These are phyloP conservation scores for Propithecus perrieri DNA, from an alignment of 2,797 vertebrate species.

Conservation along the genomic window DNA sequence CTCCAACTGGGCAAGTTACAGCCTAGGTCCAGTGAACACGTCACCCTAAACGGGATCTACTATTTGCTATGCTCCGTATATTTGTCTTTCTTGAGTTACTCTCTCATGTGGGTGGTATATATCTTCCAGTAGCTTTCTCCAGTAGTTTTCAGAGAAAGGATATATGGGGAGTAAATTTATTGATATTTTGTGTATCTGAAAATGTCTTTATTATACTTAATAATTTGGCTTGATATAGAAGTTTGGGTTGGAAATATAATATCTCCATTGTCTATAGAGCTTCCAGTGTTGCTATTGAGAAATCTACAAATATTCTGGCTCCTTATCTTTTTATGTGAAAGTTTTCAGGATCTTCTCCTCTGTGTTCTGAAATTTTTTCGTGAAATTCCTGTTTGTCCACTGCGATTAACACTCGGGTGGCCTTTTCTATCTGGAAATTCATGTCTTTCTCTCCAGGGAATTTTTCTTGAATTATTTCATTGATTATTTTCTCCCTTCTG, in stretches of 20 bases:
- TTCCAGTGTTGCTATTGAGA: neutral
- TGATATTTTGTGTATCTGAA: conserved; percentile 11
- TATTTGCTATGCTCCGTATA: neutral
- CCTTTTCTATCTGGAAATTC: neutral
- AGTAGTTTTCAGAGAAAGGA: neutral
- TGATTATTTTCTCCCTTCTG: neutral
- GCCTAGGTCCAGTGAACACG: neutral
- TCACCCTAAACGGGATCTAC: neutral
- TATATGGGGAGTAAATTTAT: neutral
- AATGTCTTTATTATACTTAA: neutral
- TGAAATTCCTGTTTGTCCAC: neutral
- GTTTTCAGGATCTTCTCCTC: neutral
- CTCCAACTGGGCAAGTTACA: neutral
- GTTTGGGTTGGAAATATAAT: neutral
- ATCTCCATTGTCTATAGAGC: neutral
- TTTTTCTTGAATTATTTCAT: neutral
- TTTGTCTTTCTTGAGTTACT: conserved; percentile 4
- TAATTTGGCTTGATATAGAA: neutral
- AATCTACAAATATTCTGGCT: neutral
- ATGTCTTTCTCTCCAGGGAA: neutral
- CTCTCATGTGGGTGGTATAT: neutral
- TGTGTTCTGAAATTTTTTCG: neutral
- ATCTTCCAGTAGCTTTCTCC: neutral
- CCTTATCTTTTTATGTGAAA: neutral
- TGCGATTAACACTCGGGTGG: neutral